Evolutionary conservation across 1,140 invertebrate genomes (phyloP).

Genomic region (Penaeus indicus): DNA sequence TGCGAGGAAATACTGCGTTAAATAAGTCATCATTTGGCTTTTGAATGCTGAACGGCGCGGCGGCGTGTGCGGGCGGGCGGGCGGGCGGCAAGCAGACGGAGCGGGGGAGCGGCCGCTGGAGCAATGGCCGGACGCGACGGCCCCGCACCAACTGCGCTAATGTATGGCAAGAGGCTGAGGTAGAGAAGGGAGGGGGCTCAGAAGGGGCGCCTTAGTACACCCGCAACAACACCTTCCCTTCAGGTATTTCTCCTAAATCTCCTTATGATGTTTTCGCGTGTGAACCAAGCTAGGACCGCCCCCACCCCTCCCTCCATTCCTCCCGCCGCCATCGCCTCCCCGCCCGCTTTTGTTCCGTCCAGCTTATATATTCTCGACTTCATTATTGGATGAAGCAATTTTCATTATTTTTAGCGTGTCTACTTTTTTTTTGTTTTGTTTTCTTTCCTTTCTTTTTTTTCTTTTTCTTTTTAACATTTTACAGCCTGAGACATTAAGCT

Average conservation of each 20-base stretch:
- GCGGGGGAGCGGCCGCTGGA: background rate
- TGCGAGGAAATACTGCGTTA: constrained; percentile 48
- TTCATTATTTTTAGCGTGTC: too few species aligned
- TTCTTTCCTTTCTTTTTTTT: too few species aligned
- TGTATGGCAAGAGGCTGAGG: background rate
- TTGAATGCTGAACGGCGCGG: constrained; percentile 33
- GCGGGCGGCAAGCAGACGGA: background rate
- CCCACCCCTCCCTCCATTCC: too few species aligned
- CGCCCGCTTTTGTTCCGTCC: too few species aligned
- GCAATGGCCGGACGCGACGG: too few species aligned
- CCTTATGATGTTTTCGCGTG: constrained; percentile 24
- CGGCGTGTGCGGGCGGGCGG: constrained; percentile 6
- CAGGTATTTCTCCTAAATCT: constrained; percentile 20
- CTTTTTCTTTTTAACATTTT: too few species aligned
- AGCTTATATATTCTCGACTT: too few species aligned
- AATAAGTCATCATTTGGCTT: constrained; percentile 56
- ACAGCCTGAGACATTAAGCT: too few species aligned
- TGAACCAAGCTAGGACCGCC: background rate
- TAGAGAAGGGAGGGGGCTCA: background rate
- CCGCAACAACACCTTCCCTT: background rate
- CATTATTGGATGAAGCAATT: too few species aligned
- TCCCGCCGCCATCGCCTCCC: too few species aligned
- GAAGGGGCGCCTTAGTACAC: background rate
- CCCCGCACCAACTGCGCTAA: too few species aligned
- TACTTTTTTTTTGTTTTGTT: too few species aligned